These are phyloP conservation scores for Cistogaster globosa DNA, from an alignment of 2,888 invertebrate genomes.

Conservation along the genomic window DNA sequence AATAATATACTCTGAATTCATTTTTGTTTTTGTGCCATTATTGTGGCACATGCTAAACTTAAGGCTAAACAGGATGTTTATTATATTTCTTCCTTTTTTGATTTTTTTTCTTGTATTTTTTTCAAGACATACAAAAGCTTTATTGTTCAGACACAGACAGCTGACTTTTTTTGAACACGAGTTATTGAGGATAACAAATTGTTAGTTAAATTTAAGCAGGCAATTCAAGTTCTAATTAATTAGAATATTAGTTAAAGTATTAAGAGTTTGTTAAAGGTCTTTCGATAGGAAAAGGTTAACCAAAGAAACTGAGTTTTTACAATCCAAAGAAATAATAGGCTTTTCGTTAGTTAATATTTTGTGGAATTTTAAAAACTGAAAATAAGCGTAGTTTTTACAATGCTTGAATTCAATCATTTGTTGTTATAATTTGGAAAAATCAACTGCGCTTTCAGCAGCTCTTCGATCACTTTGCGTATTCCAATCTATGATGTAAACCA, in stretches of 20 bases:
- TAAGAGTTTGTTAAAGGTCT: neutral
- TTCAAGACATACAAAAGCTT: slow-evolving; percentile 5
- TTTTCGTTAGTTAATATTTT: too few relatives aligned
- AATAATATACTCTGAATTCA: slow-evolving; percentile 64
- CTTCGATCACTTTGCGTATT: too few relatives aligned
- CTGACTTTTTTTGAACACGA: slow-evolving; percentile 64
- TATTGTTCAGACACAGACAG: slow-evolving; percentile 62
- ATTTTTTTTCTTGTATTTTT: neutral
- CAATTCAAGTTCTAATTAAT: slow-evolving; percentile 63
- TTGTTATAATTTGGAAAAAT: too few relatives aligned
- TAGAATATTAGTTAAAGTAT: slow-evolving; percentile 16
- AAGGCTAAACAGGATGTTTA: slow-evolving; percentile 69
- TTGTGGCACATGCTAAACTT: slow-evolving; percentile 71
- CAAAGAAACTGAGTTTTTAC: neutral
- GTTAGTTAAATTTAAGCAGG: slow-evolving; percentile 44
- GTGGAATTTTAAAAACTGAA: too few relatives aligned
- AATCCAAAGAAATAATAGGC: too few relatives aligned
- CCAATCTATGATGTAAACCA: too few relatives aligned
- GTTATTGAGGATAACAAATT: slow-evolving; percentile 61
- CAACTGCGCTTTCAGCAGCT: too few relatives aligned
- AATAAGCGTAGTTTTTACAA: too few relatives aligned
- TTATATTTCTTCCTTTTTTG: slow-evolving; percentile 21
- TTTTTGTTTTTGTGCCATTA: slow-evolving; percentile 31
- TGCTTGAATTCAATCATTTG: too few relatives aligned
- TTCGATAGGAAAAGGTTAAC: neutral